Percentiles rank a stretch among this genome's conserved stretches.
phyloP scores from a whole-genome alignment of 2,888 invertebrate species.

The Entomobrya proxima region DNA sequence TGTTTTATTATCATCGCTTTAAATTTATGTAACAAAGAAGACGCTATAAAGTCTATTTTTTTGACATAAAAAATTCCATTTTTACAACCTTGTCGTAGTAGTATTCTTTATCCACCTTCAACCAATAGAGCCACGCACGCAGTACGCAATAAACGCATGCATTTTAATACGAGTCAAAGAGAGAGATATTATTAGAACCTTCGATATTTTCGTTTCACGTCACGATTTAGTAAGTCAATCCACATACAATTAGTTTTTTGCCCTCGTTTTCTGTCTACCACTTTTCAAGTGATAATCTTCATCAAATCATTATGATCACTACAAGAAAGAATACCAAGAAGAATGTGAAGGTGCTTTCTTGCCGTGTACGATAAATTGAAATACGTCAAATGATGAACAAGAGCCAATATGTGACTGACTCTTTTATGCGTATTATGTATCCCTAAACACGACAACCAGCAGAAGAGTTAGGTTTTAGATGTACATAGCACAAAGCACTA shows the following conservation, averaged over 20 bases:
- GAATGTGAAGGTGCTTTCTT: constrained; percentile 18
- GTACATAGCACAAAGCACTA: no score
- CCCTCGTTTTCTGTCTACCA: not conserved
- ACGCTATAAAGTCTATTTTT: not conserved
- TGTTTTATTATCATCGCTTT: no score
- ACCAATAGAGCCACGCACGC: not conserved
- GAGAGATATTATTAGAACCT: not conserved
- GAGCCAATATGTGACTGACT: not conserved
- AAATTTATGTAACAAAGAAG: no score
- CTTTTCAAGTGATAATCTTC: not conserved
- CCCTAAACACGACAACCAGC: not conserved
- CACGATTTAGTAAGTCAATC: constrained; percentile 22
- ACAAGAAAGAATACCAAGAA: not conserved
- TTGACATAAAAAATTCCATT: not conserved
- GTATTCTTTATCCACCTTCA: not conserved
- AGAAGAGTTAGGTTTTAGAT: not conserved
- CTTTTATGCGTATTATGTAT: not conserved
- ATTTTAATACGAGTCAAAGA: not conserved
- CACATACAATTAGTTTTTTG: constrained; percentile 3
- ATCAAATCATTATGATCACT: not conserved
- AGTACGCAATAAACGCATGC: not conserved
- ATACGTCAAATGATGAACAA: not conserved
- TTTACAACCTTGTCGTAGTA: not conserved
- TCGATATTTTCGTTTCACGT: constrained; percentile 27
- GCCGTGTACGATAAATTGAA: no score